A percentile compares a stretch with the other conserved stretches of the same genome.
Conservation (phyloP, 2,113 vertebrate genomes). For the Percopsis transmontana region DNA sequence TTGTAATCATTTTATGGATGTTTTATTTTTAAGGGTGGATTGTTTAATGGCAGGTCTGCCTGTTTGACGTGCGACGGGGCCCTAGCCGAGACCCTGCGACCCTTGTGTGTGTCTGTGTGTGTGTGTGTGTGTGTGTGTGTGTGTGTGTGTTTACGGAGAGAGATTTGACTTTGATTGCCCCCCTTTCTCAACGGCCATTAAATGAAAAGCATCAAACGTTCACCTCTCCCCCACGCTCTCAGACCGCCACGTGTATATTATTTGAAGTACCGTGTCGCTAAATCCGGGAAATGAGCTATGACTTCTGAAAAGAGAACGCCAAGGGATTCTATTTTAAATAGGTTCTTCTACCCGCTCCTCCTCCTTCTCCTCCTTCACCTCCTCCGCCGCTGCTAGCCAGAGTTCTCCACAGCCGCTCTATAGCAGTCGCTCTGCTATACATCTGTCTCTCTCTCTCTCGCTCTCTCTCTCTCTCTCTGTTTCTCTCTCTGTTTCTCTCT, state of each 20-base stretch:
- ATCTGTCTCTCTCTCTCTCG: neutral
- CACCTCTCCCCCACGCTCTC: constrained; percentile 19
- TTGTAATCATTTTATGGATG: constrained; percentile 72
- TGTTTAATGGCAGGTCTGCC: constrained; percentile 60
- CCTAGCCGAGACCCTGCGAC: constrained; percentile 15
- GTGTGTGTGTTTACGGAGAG: constrained; percentile 23
- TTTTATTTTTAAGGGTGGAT: constrained; percentile 53
- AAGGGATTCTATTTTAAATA: neutral
- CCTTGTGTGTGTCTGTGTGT: neutral
- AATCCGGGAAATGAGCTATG: constrained; percentile 47
- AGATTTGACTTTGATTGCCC: constrained; percentile 54
- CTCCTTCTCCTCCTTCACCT: too few relatives aligned
- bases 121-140: constrained; percentile 1
- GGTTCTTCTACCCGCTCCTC: neutral
- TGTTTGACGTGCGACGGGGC: constrained; percentile 45
- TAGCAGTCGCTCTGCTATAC: neutral
- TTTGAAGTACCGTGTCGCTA: constrained; percentile 52
- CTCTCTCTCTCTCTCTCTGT: neutral
- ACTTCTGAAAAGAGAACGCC: constrained; percentile 1
- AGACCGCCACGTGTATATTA: constrained; percentile 26
- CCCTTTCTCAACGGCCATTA: constrained; percentile 38
- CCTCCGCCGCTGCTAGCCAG: constrained; percentile 4
- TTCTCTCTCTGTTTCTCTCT: neutral
- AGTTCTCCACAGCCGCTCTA: constrained; percentile 47
- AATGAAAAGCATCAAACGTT: constrained; percentile 48